phyloP scores from a whole-genome alignment of 2,113 vertebrate species.

The Oenanthe melanoleuca region DNA sequence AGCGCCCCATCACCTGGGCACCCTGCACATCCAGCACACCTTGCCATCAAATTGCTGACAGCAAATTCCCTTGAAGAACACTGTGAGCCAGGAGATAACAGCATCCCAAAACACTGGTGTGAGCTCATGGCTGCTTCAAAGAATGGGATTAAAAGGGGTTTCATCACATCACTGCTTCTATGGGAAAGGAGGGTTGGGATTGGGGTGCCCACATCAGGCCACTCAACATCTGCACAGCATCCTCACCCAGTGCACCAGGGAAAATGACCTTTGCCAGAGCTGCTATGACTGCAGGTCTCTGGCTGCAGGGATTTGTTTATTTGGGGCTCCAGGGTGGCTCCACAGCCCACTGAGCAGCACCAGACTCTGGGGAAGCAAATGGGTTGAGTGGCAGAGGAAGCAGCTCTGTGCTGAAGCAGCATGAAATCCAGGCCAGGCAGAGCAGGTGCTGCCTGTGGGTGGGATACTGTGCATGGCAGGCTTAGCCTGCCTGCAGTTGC shows the following conservation, averaged over 20 bases:
- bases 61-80: background rate
- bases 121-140: background rate
- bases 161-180: background rate
- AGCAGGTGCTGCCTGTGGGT: background rate
- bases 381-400: background rate
- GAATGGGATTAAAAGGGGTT: background rate
- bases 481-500: background rate
- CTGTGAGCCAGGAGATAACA: background rate
- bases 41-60: background rate
- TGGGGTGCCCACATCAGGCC: background rate
- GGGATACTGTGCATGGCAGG: background rate
- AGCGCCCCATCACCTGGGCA: background rate
- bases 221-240: background rate
- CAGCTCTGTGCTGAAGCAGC: background rate
- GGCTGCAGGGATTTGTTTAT: background rate
- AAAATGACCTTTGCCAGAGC: background rate
- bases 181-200: background rate
- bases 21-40: background rate
- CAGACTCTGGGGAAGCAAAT: background rate
- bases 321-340: background rate
- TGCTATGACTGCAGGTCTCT: background rate
- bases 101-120: background rate
- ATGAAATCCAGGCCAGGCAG: background rate
- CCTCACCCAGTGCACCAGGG: rapidly evolving
- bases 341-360: background rate